Evolutionary conservation across 2,797 vertebrate genomes (phyloP).

Genomic region (Spea hammondii): DNA sequence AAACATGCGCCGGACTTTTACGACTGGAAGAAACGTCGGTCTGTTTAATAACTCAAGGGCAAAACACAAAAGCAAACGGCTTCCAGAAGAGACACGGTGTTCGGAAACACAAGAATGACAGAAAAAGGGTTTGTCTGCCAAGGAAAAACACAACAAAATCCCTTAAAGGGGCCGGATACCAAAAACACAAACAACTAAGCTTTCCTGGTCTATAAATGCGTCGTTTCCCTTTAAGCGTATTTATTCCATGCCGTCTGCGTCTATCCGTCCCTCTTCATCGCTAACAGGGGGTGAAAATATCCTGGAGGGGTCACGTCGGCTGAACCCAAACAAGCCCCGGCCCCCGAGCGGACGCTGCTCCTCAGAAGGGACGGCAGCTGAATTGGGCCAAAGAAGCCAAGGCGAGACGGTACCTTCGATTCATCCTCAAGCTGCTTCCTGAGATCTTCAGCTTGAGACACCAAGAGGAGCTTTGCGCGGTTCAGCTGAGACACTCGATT

Average conservation of each 20-base stretch:
- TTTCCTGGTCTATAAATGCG: neutral
- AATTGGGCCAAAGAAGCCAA: neutral
- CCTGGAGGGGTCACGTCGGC: neutral
- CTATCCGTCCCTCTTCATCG: neutral
- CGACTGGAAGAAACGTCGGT: no score
- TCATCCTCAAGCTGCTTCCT: conserved; percentile 79
- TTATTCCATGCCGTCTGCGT: neutral
- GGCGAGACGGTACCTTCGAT: conserved; percentile 66
- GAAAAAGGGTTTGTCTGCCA: no score
- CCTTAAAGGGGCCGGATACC: no score
- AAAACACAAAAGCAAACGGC: neutral
- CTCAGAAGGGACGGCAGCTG: no score
- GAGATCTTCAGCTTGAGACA: conserved; percentile 71
- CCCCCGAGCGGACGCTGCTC: neutral
- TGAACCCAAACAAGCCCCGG: neutral
- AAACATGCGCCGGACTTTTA: no score
- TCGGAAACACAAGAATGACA: neutral
- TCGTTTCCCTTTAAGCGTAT: neutral
- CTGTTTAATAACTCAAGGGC: neutral
- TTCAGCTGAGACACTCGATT: conserved; percentile 65
- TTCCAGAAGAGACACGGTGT: neutral
- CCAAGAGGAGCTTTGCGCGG: conserved; percentile 67
- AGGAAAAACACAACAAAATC: no score
- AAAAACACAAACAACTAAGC: no score
- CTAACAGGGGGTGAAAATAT: neutral